Evolutionary conservation across 2,797 vertebrate genomes (phyloP), one percentile per base, ranked within the genome.

Genomic region (Gymnothorax reevesii): DNA sequence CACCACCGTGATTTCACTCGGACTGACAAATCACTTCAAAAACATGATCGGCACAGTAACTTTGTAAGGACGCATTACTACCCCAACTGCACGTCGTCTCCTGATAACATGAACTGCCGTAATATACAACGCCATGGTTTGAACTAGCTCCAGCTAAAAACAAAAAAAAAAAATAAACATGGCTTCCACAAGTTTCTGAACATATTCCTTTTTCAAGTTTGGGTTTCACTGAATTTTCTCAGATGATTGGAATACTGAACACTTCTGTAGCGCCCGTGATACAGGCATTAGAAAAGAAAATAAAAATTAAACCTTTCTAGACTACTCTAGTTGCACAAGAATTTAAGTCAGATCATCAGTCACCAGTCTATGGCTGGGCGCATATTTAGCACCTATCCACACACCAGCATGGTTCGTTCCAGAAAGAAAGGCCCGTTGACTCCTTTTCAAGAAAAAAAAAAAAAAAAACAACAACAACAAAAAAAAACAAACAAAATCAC

Each of bases 401-500:
- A 87, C 12, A 85, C 91, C 49, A 64, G 22, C 79, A 59, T 80
- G 59, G 54, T 22, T 64, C 71, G 86, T 49, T 22, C 79, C 54
- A 20, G 3, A 88, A 86, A 91, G 88, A 92, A 33, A 83, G 60
- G 69, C 80, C 84, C 83, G 77, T 90, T 87, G 92, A 91, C 89
- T 86, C 91, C 88, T 87, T 60, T 42, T 64, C 92, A 93, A 93
- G 92, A 89, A 92, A 90, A 10, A 52, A n/a, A 55, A 80, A 59
- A 1, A 85, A 7, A 55, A 57, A 77, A 69, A 12, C 52, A 15
- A 83, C 92, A 89, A 90, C n/a, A n/a, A n/a, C n/a, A n/a, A n/a
- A n/a, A 77, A 69, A 12, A 52, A 15, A 83, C 92, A 89, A 90
- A 90, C 91, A 93, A 93, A 91, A 89, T 93, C 90, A 90, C 91